phyloP scores from a whole-genome alignment of 2,888 invertebrate genomes.

The Harpagoxenus sublaevis region DNA sequence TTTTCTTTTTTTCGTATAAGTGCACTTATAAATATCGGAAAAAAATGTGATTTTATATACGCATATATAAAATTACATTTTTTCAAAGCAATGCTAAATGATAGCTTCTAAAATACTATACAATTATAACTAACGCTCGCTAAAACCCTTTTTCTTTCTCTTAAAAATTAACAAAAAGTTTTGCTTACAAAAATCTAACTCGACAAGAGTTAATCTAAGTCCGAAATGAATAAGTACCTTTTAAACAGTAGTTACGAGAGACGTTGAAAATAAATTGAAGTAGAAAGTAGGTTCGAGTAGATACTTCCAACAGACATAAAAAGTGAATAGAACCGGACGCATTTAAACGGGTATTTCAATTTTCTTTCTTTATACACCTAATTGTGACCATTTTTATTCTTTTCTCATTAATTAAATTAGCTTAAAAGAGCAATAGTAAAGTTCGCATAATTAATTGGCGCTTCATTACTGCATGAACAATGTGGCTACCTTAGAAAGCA shows the following conservation, averaged over 20 bases:
- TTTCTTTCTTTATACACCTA: background rate
- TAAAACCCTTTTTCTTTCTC: background rate
- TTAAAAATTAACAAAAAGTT: background rate
- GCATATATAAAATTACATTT: background rate
- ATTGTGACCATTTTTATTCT: background rate
- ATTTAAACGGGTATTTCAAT: background rate
- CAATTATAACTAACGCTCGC: background rate
- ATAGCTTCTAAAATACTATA: background rate
- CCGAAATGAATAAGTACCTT: background rate
- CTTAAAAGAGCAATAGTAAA: background rate
- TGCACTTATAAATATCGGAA: background rate
- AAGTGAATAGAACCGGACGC: background rate
- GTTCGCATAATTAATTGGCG: background rate
- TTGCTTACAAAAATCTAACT: background rate
- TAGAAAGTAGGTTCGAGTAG: background rate
- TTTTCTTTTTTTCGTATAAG: background rate
- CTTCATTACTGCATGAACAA: background rate
- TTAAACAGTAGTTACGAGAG: background rate
- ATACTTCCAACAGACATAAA: background rate
- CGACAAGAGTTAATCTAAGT: background rate
- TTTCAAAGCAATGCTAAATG: background rate
- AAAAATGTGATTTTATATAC: background rate
- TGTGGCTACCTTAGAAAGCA: background rate
- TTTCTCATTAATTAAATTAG: conserved; percentile 27
- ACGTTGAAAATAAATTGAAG: background rate